Evolutionary conservation across 1,140 invertebrate species (phyloP), one percentile per base, ranked within the genome.

Genomic region (Nasonia vitripennis): DNA sequence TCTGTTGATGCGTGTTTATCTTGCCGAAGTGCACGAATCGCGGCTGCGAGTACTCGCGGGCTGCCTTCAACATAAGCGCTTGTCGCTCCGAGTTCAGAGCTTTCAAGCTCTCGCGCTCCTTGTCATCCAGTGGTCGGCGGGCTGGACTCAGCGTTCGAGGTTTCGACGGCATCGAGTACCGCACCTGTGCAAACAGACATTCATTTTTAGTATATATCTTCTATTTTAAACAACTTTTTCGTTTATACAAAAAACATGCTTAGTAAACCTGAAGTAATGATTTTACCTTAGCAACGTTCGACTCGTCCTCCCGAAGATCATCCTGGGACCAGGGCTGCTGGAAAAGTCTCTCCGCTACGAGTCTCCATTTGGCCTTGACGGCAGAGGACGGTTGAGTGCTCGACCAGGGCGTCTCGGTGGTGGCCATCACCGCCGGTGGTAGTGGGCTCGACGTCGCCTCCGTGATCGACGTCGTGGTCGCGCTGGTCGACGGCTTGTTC

Each of bases 1-100:
- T 77, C 37, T 84, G 55, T 86, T 89, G 90, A 78, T 90, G 90
- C 20, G 89, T 91, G 77, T 91, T 90, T 70, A 91, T 88, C 86
- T 92, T 91, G 27, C 90, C 91, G 84, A 89, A 91, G 86, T 91
- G 90, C 82, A 90, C 85, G 37, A 87, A 87, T 81, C 89, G 87
- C 14, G 89, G 88, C 78, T 89, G 87, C 7, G 88, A 70, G 74
- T 89, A 91, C 62, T 90, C 88, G 5, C 88, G 86, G 5, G 87
- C 86, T 2, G 86, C 85, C 48, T 90, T 87, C 5, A 88, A 34
- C 87, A 88, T 87, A 10, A 89, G 23, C 34, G 84, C 87, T 41
- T 87, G 87, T 34, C 87, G 86, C 41, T 87, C 87, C 48, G 87
- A 84, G 31, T 89, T 90, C 10, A 88, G 71, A 20, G 88, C 88